Percentiles rank a stretch among this genome's conserved stretches.
Conservation (phyloP, 2,888 invertebrate species). For the Tortrix viridana region DNA sequence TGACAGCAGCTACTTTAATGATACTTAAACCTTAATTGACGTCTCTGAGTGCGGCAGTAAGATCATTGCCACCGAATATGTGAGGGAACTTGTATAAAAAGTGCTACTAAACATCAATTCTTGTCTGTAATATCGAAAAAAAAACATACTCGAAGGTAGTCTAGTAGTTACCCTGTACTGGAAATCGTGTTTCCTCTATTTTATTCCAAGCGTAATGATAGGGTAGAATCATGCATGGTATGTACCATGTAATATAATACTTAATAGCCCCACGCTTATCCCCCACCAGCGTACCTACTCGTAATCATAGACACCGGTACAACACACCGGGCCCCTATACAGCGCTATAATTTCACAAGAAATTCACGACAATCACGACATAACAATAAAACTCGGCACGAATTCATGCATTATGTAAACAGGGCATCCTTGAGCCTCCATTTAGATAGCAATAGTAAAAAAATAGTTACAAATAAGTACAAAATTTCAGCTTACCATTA, state of each 20-base stretch:
- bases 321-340: neutral
- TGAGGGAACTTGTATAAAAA: too few species aligned
- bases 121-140: too few species aligned
- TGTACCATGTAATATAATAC: slow-evolving; percentile 19
- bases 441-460: slow-evolving; percentile 5
- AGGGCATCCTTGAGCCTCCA: slow-evolving; percentile 10
- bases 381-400: slow-evolving; percentile 2
- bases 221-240: neutral
- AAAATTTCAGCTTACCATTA: slow-evolving; percentile 22
- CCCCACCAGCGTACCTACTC: neutral
- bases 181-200: slow-evolving; percentile 7
- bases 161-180: neutral
- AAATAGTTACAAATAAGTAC: slow-evolving; percentile 3
- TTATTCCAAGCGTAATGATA: slow-evolving; percentile 19
- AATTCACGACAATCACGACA: neutral
- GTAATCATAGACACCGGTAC: neutral
- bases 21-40: too few species aligned
- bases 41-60: too few species aligned
- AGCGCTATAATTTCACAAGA: slow-evolving; percentile 13
- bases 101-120: too few species aligned
- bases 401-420: slow-evolving; percentile 28
- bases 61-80: too few species aligned
- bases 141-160: neutral
- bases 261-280: slow-evolving; percentile 9
- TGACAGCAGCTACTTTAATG: too few species aligned